A percentile compares a stretch with the other conserved stretches of the same genome.
These are phyloP conservation scores for Stegana nigrithorax DNA, from an alignment of 2,888 invertebrate genomes.

Conservation along the genomic window DNA sequence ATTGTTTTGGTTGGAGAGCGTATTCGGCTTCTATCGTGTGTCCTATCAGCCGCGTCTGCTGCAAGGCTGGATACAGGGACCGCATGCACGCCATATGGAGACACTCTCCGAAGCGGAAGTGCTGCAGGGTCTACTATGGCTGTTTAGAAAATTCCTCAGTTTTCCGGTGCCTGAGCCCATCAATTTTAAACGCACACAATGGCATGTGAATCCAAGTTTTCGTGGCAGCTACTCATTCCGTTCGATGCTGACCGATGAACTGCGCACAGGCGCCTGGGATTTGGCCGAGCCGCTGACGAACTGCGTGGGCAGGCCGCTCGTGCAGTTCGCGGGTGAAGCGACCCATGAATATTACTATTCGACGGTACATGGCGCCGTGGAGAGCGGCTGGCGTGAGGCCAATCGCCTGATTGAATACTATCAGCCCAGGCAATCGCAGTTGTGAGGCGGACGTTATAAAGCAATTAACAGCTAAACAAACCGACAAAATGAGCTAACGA, in stretches of 20 bases:
- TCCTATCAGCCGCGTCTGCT: constrained; percentile 74
- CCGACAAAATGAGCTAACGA: no score
- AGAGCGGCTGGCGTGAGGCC: constrained; percentile 81
- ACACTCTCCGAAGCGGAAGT: constrained; percentile 70
- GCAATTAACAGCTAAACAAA: no score
- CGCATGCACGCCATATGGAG: constrained; percentile 74
- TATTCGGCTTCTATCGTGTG: constrained; percentile 76
- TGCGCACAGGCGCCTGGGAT: constrained; percentile 70
- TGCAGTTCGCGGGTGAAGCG: constrained; percentile 79
- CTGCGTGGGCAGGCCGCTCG: constrained; percentile 67
- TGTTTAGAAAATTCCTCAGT: constrained; percentile 56
- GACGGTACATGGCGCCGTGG: constrained; percentile 80
- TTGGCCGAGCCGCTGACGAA: constrained; percentile 71
- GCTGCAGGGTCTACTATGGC: constrained; percentile 49
- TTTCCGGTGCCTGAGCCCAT: constrained; percentile 47
- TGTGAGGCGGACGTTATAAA: no score
- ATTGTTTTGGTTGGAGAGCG: constrained; percentile 73
- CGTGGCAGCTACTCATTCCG: constrained; percentile 77
- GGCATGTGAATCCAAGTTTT: constrained; percentile 74
- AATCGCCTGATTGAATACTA: constrained; percentile 70
- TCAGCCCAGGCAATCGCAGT: constrained; percentile 41
- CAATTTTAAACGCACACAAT: constrained; percentile 71
- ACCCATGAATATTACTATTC: constrained; percentile 75
- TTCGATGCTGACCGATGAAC: constrained; percentile 71
- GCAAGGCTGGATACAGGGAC: constrained; percentile 77